Evolutionary conservation across 1,140 invertebrate genomes (phyloP).

Genomic region (Acromyrmex charruanus): DNA sequence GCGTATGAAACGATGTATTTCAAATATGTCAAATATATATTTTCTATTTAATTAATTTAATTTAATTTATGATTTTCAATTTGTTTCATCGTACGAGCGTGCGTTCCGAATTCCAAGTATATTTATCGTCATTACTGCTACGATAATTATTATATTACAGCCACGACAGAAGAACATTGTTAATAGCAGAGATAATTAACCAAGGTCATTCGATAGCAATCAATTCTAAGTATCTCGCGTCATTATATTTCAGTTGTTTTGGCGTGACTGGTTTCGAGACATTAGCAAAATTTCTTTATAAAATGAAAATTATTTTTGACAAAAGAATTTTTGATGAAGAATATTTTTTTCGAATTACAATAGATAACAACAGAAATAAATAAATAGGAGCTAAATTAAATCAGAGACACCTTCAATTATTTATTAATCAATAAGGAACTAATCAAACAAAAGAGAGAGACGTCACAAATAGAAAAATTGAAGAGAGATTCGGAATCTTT

Average conservation of each 20-base stretch:
- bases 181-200: conserved; percentile 42
- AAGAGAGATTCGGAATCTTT: background rate
- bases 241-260: conserved; percentile 5
- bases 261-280: background rate
- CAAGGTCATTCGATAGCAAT: conserved; percentile 17
- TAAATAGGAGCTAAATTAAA: background rate
- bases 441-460: background rate
- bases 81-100: background rate
- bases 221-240: background rate
- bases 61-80: background rate
- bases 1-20: background rate
- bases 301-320: background rate
- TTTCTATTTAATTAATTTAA: background rate
- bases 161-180: conserved; percentile 9
- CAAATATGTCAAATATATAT: background rate
- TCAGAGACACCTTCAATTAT: background rate
- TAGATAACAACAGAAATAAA: background rate
- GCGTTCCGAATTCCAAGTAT: background rate
- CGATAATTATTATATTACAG: conserved; percentile 31
- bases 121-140: background rate
- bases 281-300: background rate
- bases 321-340: background rate
- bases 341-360: background rate
- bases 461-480: no score
- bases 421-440: background rate